These are phyloP conservation scores for Diachasmimorpha longicaudata DNA, from an alignment of 1,140 invertebrate genomes.

Conservation along the genomic window DNA sequence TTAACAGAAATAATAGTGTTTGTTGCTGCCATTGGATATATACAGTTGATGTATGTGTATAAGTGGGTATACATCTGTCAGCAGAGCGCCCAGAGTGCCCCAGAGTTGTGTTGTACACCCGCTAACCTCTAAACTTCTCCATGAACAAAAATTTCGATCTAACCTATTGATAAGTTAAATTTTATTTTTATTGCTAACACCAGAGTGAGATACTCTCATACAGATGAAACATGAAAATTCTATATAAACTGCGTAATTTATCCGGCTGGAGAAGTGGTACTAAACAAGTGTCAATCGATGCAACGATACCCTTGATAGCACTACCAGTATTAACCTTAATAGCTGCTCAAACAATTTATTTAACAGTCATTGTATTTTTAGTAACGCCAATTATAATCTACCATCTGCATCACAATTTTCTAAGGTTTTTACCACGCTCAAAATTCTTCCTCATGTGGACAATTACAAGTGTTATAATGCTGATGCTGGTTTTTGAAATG, in stretches of 20 bases:
- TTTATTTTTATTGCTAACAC: too few species aligned
- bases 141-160: too few species aligned
- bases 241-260: conserved; percentile 59
- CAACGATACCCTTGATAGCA: conserved; percentile 69
- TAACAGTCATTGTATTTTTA: conserved; percentile 68
- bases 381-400: conserved; percentile 68
- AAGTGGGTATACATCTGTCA: too few species aligned
- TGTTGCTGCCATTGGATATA: too few species aligned
- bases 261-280: conserved; percentile 60
- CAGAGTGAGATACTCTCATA: too few species aligned
- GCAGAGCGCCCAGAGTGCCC: too few species aligned
- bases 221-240: conserved; percentile 48
- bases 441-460: conserved; percentile 76
- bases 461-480: conserved; percentile 66
- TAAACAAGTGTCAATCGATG: conserved; percentile 65
- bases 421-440: conserved; percentile 67
- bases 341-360: conserved; percentile 66
- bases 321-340: conserved; percentile 67
- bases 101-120: too few species aligned
- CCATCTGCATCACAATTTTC: conserved; percentile 68
- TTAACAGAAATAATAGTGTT: too few species aligned
- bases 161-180: too few species aligned
- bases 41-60: too few species aligned
- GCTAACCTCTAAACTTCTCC: too few species aligned
- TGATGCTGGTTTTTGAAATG: conserved; percentile 73